Conservation (phyloP, 1,140 invertebrate genomes). For the Brachionus asplanchnoidis region DNA sequence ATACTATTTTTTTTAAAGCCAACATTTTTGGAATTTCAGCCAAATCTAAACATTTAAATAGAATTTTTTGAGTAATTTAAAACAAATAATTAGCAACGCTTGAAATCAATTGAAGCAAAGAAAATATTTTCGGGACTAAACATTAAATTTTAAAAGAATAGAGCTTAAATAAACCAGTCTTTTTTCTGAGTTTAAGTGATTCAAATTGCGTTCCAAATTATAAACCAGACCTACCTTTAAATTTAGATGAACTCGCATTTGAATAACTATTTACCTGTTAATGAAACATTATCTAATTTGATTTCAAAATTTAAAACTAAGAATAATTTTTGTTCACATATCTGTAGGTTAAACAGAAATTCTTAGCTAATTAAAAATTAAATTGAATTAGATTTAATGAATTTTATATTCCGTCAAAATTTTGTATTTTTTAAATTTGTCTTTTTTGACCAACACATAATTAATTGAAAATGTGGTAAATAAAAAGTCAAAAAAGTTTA, state of each 20-base stretch:
- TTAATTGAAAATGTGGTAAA: no score
- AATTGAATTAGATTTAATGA: no score
- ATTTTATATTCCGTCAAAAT: no score
- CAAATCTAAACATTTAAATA: not conserved
- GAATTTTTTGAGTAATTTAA: not conserved
- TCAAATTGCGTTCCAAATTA: not conserved
- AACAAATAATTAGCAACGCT: not conserved
- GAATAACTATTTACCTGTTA: not conserved
- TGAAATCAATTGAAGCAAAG: not conserved
- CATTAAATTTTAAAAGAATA: not conserved
- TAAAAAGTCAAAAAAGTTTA: no score
- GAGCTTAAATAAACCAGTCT: not conserved
- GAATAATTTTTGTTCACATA: no score
- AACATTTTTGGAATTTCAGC: not conserved
- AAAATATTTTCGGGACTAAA: not conserved
- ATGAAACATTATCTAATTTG: not conserved
- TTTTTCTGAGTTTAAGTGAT: not conserved
- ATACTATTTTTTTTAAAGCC: not conserved
- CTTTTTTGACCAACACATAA: no score
- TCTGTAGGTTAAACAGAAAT: no score
- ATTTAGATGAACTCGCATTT: not conserved
- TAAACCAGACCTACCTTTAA: not conserved
- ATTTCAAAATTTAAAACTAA: no score
- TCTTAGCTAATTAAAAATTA: no score
- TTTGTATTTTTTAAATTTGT: no score